Conservation (phyloP, 1,140 invertebrate genomes). For the Drosophila burlai region DNA sequence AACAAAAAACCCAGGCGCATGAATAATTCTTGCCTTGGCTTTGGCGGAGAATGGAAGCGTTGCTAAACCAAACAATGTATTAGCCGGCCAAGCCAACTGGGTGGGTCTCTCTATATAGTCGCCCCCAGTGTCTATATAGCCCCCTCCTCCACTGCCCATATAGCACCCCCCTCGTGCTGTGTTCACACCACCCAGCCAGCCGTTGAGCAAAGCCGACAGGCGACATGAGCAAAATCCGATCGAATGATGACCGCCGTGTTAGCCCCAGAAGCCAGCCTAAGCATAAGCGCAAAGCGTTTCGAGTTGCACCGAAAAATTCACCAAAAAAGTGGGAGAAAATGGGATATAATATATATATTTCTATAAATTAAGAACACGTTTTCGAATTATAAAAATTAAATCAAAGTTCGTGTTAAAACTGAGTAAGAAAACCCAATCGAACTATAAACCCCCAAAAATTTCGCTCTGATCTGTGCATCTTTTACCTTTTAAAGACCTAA, state of each 20-base stretch:
- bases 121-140: too few species aligned
- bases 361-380: background rate
- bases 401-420: background rate
- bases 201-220: slow-evolving; percentile 74
- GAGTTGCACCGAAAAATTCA: background rate
- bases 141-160: background rate
- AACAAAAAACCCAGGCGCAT: slow-evolving; percentile 16
- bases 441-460: too few species aligned
- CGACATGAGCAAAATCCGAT: slow-evolving; percentile 76
- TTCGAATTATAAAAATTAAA: background rate
- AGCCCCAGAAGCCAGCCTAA: slow-evolving; percentile 11
- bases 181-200: slow-evolving; percentile 45
- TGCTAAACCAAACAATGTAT: slow-evolving; percentile 69
- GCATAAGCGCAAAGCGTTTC: slow-evolving; percentile 19
- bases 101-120: background rate
- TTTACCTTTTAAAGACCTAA: background rate
- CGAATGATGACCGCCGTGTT: slow-evolving; percentile 30
- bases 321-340: background rate
- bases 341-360: background rate
- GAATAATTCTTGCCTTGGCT: background rate
- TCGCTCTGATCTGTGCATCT: background rate
- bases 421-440: too few species aligned
- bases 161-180: background rate
- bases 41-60: slow-evolving; percentile 29
- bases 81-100: slow-evolving; percentile 53